Conservation (phyloP, 1,140 invertebrate genomes). For the Cotesia chilonis region DNA sequence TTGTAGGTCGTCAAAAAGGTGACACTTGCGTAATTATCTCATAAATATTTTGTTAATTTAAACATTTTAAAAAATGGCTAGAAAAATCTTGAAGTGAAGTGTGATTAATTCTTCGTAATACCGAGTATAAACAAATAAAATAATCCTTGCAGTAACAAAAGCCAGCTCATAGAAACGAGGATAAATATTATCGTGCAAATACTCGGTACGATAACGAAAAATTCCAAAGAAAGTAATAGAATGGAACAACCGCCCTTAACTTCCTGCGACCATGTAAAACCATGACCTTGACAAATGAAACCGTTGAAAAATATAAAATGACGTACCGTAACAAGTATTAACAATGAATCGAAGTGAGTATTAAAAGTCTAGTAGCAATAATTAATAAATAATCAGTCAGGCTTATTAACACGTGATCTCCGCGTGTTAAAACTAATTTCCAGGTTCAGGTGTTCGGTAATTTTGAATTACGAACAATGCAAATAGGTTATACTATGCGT, state of each 20-base stretch:
- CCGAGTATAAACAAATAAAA: too few species aligned
- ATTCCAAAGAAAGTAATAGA: too few species aligned
- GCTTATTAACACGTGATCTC: conserved; percentile 25
- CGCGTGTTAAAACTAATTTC: conserved; percentile 1
- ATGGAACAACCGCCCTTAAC: too few species aligned
- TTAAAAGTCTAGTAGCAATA: conserved; percentile 14
- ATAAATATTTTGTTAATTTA: conserved; percentile 11
- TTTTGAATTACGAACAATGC: too few species aligned
- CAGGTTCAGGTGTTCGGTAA: too few species aligned
- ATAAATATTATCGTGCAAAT: too few species aligned
- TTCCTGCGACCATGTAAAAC: too few species aligned
- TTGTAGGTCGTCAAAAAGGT: conserved; percentile 14
- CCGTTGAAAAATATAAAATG: neutral
- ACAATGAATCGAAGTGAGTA: neutral
- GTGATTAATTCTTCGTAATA: neutral
- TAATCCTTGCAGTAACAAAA: too few species aligned
- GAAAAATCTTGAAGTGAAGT: neutral
- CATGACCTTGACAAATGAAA: too few species aligned
- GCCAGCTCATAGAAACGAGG: too few species aligned
- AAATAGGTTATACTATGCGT: too few species aligned
- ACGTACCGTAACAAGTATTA: neutral
- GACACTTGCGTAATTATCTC: conserved; percentile 24
- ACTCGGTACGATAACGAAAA: too few species aligned
- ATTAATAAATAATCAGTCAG: conserved; percentile 10
- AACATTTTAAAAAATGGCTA: neutral